Conservation (phyloP, 2,113 vertebrate species). For the Semicossyphus pulcher region DNA sequence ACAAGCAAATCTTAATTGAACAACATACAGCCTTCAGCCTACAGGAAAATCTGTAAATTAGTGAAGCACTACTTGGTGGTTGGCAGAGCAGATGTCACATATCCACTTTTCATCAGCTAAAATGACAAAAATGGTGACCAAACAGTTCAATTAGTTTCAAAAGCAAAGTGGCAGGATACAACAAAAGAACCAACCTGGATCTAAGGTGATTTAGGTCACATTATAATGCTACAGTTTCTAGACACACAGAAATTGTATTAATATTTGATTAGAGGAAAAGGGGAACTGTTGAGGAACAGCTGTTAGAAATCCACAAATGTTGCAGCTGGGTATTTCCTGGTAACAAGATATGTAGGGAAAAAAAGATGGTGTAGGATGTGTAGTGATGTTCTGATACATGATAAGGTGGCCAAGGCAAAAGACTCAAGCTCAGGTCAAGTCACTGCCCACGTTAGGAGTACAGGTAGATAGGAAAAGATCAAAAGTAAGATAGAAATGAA, state of each 20-base stretch:
- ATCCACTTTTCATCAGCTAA: background rate
- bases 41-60: too few species aligned
- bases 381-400: constrained; percentile 14
- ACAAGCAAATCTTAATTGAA: too few species aligned
- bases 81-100: too few species aligned
- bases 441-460: background rate
- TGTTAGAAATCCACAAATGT: background rate
- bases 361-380: background rate
- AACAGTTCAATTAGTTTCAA: too few species aligned
- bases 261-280: too few species aligned
- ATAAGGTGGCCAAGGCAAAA: constrained; percentile 3
- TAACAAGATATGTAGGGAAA: background rate
- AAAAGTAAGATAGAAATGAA: constrained; percentile 33
- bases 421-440: constrained; percentile 11
- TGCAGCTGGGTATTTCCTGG: background rate
- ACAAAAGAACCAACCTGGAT: background rate
- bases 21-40: too few species aligned
- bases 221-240: background rate
- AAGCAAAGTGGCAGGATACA: background rate
- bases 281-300: too few species aligned
- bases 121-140: background rate
- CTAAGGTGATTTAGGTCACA: background rate
- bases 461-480: constrained; percentile 26
- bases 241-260: background rate
- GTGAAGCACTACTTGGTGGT: too few species aligned